Evolutionary conservation across 2,113 vertebrate species (phyloP), one percentile per base, ranked within the genome.

Genomic region (Misgurnus anguillicaudatus): DNA sequence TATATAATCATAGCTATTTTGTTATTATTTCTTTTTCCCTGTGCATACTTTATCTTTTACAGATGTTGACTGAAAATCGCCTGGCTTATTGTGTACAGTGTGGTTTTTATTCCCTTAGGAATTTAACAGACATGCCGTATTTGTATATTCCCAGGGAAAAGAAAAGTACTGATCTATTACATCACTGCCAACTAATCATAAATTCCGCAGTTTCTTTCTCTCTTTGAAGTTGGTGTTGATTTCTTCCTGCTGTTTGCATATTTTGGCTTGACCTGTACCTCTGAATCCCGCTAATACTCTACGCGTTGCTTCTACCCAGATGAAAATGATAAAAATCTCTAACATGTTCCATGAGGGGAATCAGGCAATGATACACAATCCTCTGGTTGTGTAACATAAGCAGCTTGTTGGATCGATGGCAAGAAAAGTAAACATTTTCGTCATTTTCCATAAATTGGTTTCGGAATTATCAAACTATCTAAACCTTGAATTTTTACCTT

Each of bases 301-400:
- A 82, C 82, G 62, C 73, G 39, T 47, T 17, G 55, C 61, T 81
- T 38, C 68, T 76, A 21, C 48, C 74, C 84, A 83, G 64, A 61
- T 79, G 58, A 81, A 73, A 86, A 87, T 82, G 16, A 75, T 77
- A 71, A 88, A 89, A 85, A 84, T 83, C 83, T 41, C 75, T 75
- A 83, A 77, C 85, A 75, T 76, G 85, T 85, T 87, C 89, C 86
- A 87, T 75, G 86, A 89, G 47, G 82, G 85, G 87, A 90, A 88
- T 83, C 85, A 88, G 86, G 87, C 88, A 87, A 80, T 80, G 87
- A 85, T 85, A 74, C 87, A 80, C 85, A 80, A 85, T 85, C 85
- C 88, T 90, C 90, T 87, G 87, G 76, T 89, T 92, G 88, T 90
- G 91, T 90, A 92, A 93, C 86, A 87, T 81, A 90, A 92, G 89